Percentiles rank a stretch among this genome's conserved stretches.
Conservation (phyloP, 2,113 vertebrate species). For the Orthochromis malagaraziensis region DNA sequence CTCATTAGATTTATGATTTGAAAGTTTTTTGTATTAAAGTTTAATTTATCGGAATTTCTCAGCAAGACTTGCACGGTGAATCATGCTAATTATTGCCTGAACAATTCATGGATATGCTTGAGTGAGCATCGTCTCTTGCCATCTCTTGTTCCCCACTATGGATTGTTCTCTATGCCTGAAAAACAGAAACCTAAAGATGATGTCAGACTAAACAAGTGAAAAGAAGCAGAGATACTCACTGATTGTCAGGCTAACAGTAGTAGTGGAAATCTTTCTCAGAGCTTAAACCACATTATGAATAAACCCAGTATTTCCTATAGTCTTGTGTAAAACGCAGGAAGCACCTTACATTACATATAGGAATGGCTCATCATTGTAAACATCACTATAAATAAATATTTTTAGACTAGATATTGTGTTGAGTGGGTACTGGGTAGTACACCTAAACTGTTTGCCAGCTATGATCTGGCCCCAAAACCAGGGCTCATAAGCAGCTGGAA, state of each 20-base stretch:
- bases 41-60: not conserved
- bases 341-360: not conserved
- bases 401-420: not conserved
- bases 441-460: constrained; percentile 18
- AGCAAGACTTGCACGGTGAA: not conserved
- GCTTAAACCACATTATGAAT: not conserved
- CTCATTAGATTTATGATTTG: not conserved
- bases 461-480: constrained; percentile 27
- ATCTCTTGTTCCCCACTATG: not conserved
- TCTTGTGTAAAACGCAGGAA: not conserved
- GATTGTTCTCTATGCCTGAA: not conserved
- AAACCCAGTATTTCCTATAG: not conserved
- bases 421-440: constrained; percentile 27
- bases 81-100: not conserved
- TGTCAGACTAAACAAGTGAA: not conserved
- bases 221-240: not conserved
- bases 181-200: not conserved
- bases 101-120: not conserved
- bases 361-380: not conserved
- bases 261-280: not conserved
- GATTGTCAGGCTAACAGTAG: not conserved
- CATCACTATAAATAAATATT: not conserved
- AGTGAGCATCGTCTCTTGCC: not conserved
- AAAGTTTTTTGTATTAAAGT: not conserved
- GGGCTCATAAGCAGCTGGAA: constrained; percentile 46